Evolutionary conservation across 1,140 invertebrate species (phyloP).

Genomic region (Goniozus legneri): DNA sequence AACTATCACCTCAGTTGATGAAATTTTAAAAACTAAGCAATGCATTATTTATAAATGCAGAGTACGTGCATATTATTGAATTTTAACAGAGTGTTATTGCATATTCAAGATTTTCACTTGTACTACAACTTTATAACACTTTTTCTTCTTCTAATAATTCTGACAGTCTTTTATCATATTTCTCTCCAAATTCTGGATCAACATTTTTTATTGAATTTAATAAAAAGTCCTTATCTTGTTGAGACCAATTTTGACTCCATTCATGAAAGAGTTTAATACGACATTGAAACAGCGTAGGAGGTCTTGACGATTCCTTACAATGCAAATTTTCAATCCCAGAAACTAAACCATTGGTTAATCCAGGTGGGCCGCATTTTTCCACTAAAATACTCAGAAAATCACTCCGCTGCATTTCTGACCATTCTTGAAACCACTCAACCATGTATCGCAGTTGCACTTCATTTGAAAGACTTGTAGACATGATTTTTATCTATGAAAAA

Average conservation of each 20-base stretch:
- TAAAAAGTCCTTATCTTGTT: constrained; percentile 69
- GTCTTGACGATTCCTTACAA: constrained; percentile 63
- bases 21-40: no score
- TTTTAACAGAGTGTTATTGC: no score
- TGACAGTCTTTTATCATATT: constrained; percentile 62
- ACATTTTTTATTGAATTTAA: constrained; percentile 66
- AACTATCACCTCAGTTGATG: no score
- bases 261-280: constrained; percentile 83
- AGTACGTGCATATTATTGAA: no score
- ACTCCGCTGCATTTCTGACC: constrained; percentile 79
- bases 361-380: constrained; percentile 59
- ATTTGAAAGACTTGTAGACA: constrained; percentile 54
- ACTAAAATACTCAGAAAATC: constrained; percentile 79
- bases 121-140: not conserved
- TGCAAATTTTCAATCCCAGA: constrained; percentile 64
- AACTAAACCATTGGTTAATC: constrained; percentile 71
- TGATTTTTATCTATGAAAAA: constrained; percentile 30
- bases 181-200: constrained; percentile 68
- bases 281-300: constrained; percentile 84
- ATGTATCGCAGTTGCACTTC: constrained; percentile 76
- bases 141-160: constrained; percentile 18
- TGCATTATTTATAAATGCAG: no score
- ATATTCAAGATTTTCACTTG: no score
- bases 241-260: constrained; percentile 80
- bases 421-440: constrained; percentile 83